A percentile compares a stretch with the other conserved stretches of the same genome.
Evolutionary conservation across 2,113 vertebrate species (phyloP).

Genomic region (Apus apus): DNA sequence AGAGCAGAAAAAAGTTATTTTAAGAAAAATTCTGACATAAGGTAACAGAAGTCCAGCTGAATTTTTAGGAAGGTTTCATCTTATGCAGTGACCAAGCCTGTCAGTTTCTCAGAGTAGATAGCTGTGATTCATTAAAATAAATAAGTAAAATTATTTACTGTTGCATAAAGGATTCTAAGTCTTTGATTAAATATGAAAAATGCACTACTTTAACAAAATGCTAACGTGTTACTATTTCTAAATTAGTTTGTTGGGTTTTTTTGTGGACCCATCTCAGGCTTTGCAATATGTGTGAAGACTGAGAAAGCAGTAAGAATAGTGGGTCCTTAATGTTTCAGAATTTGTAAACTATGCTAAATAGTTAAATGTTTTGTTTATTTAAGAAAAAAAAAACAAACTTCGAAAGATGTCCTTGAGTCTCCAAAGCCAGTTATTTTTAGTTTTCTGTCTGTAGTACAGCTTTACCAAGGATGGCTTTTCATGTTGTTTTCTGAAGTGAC

Average conservation of each 20-base stretch:
- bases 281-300: neutral
- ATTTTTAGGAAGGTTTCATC: neutral
- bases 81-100: neutral
- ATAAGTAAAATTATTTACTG: neutral
- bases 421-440: neutral
- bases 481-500: neutral
- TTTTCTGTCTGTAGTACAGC: neutral
- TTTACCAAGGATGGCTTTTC: neutral
- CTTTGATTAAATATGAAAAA: neutral
- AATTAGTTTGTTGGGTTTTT: neutral
- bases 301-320: neutral
- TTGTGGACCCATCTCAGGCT: neutral
- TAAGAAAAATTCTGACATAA: neutral
- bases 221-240: neutral
- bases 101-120: neutral
- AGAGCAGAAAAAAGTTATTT: neutral
- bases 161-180: neutral
- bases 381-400: neutral
- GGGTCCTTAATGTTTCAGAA: neutral
- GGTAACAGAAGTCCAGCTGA: neutral
- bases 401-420: neutral
- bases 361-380: neutral
- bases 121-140: neutral
- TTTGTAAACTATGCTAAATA: neutral
- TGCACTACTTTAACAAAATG: neutral